phyloP scores from a whole-genome alignment of 2,888 invertebrate genomes.

The Pollenia angustigena region DNA sequence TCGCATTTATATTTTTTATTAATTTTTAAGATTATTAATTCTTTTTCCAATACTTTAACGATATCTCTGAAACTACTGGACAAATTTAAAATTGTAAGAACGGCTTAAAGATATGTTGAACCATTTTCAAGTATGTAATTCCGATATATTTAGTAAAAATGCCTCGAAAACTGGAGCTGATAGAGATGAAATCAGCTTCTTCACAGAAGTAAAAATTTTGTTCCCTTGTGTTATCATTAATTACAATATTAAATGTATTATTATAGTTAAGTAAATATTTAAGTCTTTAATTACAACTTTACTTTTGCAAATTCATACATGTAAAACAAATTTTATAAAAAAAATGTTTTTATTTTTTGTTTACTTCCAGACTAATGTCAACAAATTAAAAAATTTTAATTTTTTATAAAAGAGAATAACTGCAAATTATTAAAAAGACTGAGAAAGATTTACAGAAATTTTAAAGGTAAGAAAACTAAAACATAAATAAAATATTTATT shows the following conservation, averaged over 20 bases:
- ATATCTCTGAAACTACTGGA: too few relatives aligned
- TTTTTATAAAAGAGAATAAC: constrained; percentile 10
- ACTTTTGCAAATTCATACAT: constrained; percentile 1
- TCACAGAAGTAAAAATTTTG: too few relatives aligned
- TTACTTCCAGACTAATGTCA: constrained; percentile 67
- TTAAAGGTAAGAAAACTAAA: constrained; percentile 55
- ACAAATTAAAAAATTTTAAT: constrained; percentile 35
- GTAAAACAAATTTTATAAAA: not conserved
- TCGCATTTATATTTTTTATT: too few relatives aligned
- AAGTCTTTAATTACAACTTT: constrained; percentile 4
- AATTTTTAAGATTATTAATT: too few relatives aligned
- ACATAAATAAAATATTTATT: not conserved
- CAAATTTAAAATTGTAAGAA: too few relatives aligned
- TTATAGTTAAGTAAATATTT: constrained; percentile 41
- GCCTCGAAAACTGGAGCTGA: too few relatives aligned
- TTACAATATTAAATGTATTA: constrained; percentile 13
- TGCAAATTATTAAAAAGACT: not conserved
- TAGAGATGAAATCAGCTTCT: too few relatives aligned
- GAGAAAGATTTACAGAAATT: constrained; percentile 32
- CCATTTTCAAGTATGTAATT: too few relatives aligned
- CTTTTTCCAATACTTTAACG: too few relatives aligned
- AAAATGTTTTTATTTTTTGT: constrained; percentile 26
- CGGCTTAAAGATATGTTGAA: too few relatives aligned
- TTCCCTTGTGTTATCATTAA: too few relatives aligned
- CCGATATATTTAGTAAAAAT: too few relatives aligned